Evolutionary conservation across 2,797 vertebrate species (phyloP), one percentile per base, ranked within the genome.

Genomic region (Tangara arthus): DNA sequence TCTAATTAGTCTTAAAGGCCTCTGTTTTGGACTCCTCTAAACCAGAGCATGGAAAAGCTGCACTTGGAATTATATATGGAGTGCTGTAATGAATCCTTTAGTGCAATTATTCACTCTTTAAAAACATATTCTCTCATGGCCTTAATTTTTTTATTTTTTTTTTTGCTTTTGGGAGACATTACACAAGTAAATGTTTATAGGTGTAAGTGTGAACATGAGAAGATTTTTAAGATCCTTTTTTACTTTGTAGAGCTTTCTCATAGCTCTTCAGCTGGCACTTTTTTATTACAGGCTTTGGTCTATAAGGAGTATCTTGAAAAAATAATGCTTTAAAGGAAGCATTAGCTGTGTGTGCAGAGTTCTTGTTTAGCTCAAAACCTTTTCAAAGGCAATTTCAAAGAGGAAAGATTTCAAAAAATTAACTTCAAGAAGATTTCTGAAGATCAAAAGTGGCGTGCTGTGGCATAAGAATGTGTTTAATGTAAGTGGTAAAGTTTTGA

Each of bases 1-100:
- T 76, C 3, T 41, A 23, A 18, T 34, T 75, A 23, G 12, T 52
- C 11, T 39, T 42, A 39, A 47, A 20, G 20, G 3, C 7, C 8
- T 50, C 15, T 59, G 6, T 0, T 0, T 72, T 78, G 42, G 14
- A 3, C 1, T 69, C 1, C 24, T 57, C 1, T 39, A 42, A 42
- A 5, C 8, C 21, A 73, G 15, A 34, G 11, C 24, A 72, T 39
- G 15, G 23, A 78, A 83, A 80, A 89, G 2, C 14, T 52, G 11
- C 21, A 22, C 14, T 26, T 72, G 56, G 9, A 76, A 11, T 42
- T 35, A 20, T 13, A 7, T n/a, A 8, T 37, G 35, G 11, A 37
- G 9, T 47, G 21, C 17, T 80, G 4, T 39, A 30, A 28, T 26
- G 9, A 34, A 49, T 70, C 8, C n/a, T 69, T 3, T 35, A 65